phyloP scores from a whole-genome alignment of 1,140 invertebrate genomes.

The Prorops nasuta region DNA sequence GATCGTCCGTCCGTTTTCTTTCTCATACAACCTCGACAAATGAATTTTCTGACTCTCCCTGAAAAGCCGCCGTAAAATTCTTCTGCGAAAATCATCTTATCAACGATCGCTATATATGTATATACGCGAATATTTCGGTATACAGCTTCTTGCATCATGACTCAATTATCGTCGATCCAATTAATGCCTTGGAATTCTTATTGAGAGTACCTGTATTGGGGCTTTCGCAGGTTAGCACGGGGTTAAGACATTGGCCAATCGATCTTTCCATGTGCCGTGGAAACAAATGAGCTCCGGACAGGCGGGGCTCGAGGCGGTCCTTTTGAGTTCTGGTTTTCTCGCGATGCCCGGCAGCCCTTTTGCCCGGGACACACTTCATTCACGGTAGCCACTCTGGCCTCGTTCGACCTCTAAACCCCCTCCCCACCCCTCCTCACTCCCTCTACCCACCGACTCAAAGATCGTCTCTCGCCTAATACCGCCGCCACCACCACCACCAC shows the following conservation, averaged over 20 bases:
- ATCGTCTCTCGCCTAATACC: background rate
- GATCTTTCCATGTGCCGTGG: conserved; percentile 27
- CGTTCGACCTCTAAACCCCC: conserved; percentile 27
- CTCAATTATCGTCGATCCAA: conserved; percentile 27
- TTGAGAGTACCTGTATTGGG: conserved; percentile 14
- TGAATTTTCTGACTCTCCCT: too few relatives aligned
- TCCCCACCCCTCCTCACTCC: conserved; percentile 10
- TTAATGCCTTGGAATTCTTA: conserved; percentile 27
- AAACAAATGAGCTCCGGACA: conserved; percentile 47
- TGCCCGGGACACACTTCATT: conserved; percentile 39
- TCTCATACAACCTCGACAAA: too few relatives aligned
- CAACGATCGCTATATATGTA: too few relatives aligned
- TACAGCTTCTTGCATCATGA: conserved; percentile 30
- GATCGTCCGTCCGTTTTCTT: background rate
- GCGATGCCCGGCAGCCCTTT: conserved; percentile 37
- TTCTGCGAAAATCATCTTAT: too few relatives aligned
- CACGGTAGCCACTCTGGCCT: conserved; percentile 42
- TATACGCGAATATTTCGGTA: too few relatives aligned
- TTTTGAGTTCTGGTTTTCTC: conserved; percentile 45
- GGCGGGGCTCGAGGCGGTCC: conserved; percentile 35
- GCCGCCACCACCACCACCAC: too few relatives aligned
- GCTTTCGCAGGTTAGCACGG: conserved; percentile 10
- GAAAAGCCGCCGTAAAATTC: too few relatives aligned
- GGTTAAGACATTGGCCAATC: conserved; percentile 40
- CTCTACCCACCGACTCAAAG: background rate